Evolutionary conservation across 2,888 invertebrate genomes (phyloP).

Genomic region (Pollenia amentaria): DNA sequence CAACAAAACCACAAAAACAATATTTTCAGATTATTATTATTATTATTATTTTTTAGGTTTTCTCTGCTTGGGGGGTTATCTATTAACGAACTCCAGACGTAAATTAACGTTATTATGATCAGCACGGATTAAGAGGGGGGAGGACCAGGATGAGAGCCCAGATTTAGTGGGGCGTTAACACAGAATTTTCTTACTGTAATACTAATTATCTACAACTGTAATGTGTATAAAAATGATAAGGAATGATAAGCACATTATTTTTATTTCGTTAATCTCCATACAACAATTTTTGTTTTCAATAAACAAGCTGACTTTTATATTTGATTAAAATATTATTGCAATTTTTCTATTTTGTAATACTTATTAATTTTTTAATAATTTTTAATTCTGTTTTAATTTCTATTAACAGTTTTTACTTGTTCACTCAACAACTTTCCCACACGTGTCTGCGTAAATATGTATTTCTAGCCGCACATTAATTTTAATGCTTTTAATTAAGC

Average conservation of each 20-base stretch:
- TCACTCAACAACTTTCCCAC: slow-evolving; percentile 26
- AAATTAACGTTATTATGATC: slow-evolving; percentile 27
- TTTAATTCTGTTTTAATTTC: slow-evolving; percentile 15
- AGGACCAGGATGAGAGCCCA: not conserved
- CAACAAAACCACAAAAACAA: not conserved
- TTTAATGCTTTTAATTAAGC: slow-evolving; percentile 32
- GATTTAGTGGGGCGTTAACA: slow-evolving; percentile 36
- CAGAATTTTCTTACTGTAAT: slow-evolving; percentile 9
- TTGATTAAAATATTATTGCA: slow-evolving; percentile 22
- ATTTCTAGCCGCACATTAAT: slow-evolving; percentile 8
- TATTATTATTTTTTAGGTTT: slow-evolving; percentile 40
- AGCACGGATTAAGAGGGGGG: slow-evolving; percentile 1
- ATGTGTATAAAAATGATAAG: slow-evolving; percentile 45
- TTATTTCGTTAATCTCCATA: slow-evolving; percentile 15
- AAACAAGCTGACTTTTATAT: not conserved
- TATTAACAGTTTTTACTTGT: slow-evolving; percentile 34
- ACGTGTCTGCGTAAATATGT: slow-evolving; percentile 53
- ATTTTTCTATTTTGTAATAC: slow-evolving; percentile 28
- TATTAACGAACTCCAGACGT: slow-evolving; percentile 36
- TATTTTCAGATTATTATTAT: slow-evolving; percentile 42
- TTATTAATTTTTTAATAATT: not conserved
- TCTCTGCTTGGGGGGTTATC: slow-evolving; percentile 73
- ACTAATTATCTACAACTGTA: slow-evolving; percentile 47
- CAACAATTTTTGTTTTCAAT: slow-evolving; percentile 33
- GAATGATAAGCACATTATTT: slow-evolving; percentile 36